Evolutionary conservation across 2,888 invertebrate genomes (phyloP), one percentile per base, ranked within the genome.

Genomic region (Zhuqinia jingwanae): DNA sequence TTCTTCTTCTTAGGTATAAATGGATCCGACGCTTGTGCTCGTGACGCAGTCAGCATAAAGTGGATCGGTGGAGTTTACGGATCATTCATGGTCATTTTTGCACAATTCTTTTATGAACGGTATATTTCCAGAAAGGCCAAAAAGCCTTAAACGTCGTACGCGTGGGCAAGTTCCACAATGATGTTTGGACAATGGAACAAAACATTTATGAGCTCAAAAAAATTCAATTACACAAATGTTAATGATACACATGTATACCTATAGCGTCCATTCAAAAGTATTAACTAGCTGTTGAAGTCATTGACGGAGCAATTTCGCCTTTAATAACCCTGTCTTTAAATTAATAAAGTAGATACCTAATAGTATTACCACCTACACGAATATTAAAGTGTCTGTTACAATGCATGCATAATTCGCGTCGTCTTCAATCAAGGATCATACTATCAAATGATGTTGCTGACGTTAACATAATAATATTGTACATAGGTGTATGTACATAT

Each of bases 21-120:
- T 22, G 89, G 88, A 42, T 78, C 79, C 2, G 78, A 86, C 25
- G 47, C 88, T 2, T 89, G 89, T 75, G 88, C 88, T n/a, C 68
- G 89, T 17, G 80, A 89, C 58, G 27, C 78, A n/a, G 22, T 45
- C n/a, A 89, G 88, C 60, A 82, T 89, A n/a, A 84, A 81, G 53
- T 88, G 88, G 89, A 88, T 86, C 36, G 81, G 87, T 6, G 42
- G 50, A 0, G 68, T 87, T 5, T 89, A 89, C 27, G 88, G 65
- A 47, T 82, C 85, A 10, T 89, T 88, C 63, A 50, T 87, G 10
- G 65, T 85, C 13, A 58, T 89, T 0, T 89, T 89, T 53, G 88
- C 79, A 20, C 78, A 80, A 13, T 87, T 89, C 68, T 88, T 89
- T 20, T 88, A 88, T 47, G 81, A 82, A 53, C 85, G 85, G 13